phyloP scores from a whole-genome alignment of 2,113 vertebrate genomes.

The Myiozetetes cayanensis region DNA sequence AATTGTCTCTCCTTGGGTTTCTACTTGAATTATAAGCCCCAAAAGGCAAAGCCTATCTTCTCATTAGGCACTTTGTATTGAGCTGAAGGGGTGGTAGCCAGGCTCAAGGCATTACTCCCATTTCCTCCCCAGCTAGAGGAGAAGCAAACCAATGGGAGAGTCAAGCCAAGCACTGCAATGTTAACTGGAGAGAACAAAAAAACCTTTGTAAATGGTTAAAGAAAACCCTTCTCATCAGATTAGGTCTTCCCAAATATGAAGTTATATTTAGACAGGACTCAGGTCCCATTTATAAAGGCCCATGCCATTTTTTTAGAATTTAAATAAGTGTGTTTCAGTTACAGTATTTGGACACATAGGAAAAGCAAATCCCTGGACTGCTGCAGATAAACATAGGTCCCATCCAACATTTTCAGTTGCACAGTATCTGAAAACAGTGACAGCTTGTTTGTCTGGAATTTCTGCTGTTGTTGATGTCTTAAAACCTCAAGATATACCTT shows the following conservation, averaged over 20 bases:
- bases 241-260: not conserved
- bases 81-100: not conserved
- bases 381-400: not conserved
- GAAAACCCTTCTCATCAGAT: not conserved
- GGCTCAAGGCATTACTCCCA: not conserved
- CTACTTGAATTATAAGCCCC: not conserved
- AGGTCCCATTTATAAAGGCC: not conserved
- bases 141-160: not conserved
- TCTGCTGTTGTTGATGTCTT: constrained; percentile 3
- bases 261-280: not conserved
- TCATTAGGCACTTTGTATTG: not conserved
- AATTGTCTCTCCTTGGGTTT: not conserved
- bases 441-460: constrained; percentile 36
- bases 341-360: not conserved
- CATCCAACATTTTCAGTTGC: not conserved
- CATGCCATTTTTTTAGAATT: not conserved
- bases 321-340: not conserved
- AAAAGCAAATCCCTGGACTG: constrained; percentile 18
- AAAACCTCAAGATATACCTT: constrained; percentile 14
- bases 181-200: not conserved
- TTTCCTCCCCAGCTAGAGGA: fast-evolving
- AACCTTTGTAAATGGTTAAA: not conserved
- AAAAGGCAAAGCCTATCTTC: not conserved
- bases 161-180: not conserved
- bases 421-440: constrained; percentile 4